phyloP scores from a whole-genome alignment of 1,140 invertebrate genomes.

The Rhagoletis zephyria region DNA sequence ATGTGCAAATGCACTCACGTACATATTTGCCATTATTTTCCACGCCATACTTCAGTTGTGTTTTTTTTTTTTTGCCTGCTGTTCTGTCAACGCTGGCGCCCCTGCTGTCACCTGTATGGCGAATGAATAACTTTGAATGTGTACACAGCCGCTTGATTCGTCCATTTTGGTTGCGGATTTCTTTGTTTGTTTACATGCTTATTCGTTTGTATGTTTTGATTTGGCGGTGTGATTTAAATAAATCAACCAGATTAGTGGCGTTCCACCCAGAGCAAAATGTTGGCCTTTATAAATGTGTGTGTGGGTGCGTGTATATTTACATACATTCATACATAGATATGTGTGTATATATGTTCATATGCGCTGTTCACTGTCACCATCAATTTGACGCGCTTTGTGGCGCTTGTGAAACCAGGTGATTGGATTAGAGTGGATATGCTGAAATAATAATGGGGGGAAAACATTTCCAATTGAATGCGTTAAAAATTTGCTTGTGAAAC shows the following conservation, averaged over 20 bases:
- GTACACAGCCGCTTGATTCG: not conserved
- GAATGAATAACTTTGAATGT: constrained; percentile 8
- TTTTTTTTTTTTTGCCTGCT: not conserved
- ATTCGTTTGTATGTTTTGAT: not conserved
- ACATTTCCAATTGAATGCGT: too few species aligned
- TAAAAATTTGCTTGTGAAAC: too few species aligned
- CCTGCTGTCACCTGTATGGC: not conserved
- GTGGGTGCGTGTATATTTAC: too few species aligned
- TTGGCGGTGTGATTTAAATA: constrained; percentile 35
- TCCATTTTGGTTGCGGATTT: not conserved
- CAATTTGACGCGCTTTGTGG: not conserved
- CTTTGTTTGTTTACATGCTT: constrained; percentile 1
- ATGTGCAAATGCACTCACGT: too few species aligned
- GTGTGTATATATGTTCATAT: too few species aligned
- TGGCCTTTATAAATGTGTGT: not conserved
- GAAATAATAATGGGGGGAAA: not conserved
- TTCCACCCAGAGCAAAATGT: not conserved
- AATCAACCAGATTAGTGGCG: constrained; percentile 38
- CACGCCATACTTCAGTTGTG: not conserved
- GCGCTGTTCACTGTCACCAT: not conserved
- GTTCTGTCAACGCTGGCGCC: not conserved
- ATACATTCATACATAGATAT: too few species aligned
- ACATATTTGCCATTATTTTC: not conserved
- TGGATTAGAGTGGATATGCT: not conserved
- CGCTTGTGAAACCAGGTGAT: not conserved